A percentile compares a stretch with the other conserved stretches of the same genome.
Conservation (phyloP, 2,797 vertebrate genomes). For the Spondyliosoma cantharus region DNA sequence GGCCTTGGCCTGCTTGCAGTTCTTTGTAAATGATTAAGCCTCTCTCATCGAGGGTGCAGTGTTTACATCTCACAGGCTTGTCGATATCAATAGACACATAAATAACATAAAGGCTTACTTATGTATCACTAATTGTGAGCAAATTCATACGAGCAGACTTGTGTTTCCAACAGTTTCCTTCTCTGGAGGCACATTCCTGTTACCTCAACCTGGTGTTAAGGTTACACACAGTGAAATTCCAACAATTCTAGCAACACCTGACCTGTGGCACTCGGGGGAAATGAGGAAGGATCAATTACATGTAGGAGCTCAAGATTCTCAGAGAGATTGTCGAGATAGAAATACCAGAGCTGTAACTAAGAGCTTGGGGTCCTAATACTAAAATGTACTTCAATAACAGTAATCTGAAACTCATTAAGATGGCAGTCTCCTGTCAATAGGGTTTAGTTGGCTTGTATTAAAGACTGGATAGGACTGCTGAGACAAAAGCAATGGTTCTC, state of each 20-base stretch:
- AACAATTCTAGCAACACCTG: slow-evolving; percentile 19
- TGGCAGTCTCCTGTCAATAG: slow-evolving; percentile 24
- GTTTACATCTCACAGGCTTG: slow-evolving; percentile 50
- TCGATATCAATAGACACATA: neutral
- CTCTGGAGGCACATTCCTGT: slow-evolving; percentile 3
- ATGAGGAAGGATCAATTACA: slow-evolving; percentile 54
- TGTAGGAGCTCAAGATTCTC: slow-evolving; percentile 21
- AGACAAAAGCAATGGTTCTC: neutral
- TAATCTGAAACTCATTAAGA: slow-evolving; percentile 32
- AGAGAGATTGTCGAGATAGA: slow-evolving; percentile 16
- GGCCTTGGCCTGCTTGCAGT: slow-evolving; percentile 9
- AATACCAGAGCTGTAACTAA: slow-evolving; percentile 48
- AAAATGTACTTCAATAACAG: slow-evolving; percentile 31
- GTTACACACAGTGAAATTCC: slow-evolving; percentile 35
- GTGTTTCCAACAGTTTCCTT: neutral
- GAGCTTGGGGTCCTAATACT: slow-evolving; percentile 9
- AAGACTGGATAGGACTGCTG: neutral
- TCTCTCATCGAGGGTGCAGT: slow-evolving; percentile 12
- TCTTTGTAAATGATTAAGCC: slow-evolving; percentile 71
- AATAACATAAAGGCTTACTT: neutral
- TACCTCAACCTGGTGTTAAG: slow-evolving; percentile 8
- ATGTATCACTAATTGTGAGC: neutral
- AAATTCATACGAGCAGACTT: slow-evolving; percentile 14
- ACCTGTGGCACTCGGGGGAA: slow-evolving; percentile 23
- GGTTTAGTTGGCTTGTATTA: slow-evolving; percentile 4